These are phyloP conservation scores for Dromius quadrimaculatus DNA, from an alignment of 2,888 invertebrate genomes.

Conservation along the genomic window DNA sequence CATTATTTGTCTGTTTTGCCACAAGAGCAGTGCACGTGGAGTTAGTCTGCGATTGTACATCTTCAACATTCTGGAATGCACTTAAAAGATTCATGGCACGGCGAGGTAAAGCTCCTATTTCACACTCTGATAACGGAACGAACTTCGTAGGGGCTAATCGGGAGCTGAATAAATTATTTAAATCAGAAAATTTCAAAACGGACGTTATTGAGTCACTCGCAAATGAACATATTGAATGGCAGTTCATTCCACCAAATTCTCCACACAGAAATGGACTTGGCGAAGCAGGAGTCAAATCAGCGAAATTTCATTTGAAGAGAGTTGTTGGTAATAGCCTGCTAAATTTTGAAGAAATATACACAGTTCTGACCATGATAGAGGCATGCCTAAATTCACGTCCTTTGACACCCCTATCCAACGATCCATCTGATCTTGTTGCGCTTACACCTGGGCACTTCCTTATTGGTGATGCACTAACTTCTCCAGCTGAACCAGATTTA, in stretches of 20 bases:
- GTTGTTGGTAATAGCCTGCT: not conserved
- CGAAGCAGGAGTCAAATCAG: constrained; percentile 55
- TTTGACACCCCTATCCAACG: constrained; percentile 20
- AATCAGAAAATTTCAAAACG: constrained; percentile 25
- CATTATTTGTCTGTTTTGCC: constrained; percentile 57
- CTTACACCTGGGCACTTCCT: constrained; percentile 10
- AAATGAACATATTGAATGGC: constrained; percentile 48
- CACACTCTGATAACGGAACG: constrained; percentile 38
- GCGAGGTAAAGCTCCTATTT: no score
- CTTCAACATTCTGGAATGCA: constrained; percentile 41
- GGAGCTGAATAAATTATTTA: constrained; percentile 32
- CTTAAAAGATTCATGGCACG: constrained; percentile 47
- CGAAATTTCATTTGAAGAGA: constrained; percentile 53
- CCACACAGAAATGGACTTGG: constrained; percentile 56
- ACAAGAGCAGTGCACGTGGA: constrained; percentile 56
- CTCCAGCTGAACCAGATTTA: not conserved
- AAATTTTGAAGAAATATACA: not conserved
- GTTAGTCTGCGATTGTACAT: constrained; percentile 33
- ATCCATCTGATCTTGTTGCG: constrained; percentile 25
- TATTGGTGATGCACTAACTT: not conserved
- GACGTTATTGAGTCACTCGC: no score
- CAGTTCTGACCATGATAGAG: not conserved
- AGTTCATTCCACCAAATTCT: constrained; percentile 54
- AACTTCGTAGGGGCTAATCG: constrained; percentile 45
- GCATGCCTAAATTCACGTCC: not conserved